Conservation (phyloP, 1,140 invertebrate genomes). For the Gerris buenoi region DNA sequence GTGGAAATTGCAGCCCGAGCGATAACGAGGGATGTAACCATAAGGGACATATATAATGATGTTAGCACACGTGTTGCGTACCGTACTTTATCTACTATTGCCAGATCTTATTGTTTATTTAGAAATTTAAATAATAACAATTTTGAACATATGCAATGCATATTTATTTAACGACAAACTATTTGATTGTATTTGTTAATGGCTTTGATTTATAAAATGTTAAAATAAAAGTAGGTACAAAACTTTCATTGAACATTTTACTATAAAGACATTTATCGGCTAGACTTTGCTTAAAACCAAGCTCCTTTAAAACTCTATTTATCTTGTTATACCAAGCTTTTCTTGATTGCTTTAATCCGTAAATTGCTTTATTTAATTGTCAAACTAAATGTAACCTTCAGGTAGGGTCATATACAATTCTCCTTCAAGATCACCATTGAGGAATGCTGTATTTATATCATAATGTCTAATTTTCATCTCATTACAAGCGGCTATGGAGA, state of each 20-base stretch:
- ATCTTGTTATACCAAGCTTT: constrained; percentile 28
- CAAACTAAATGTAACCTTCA: constrained; percentile 24
- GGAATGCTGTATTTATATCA: constrained; percentile 20
- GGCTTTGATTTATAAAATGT: too few species aligned
- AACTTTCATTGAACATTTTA: constrained; percentile 5
- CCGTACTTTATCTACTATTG: too few species aligned
- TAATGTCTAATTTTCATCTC: constrained; percentile 16
- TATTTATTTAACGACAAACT: too few species aligned
- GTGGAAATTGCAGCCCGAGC: too few species aligned
- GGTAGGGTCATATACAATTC: background rate
- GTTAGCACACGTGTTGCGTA: too few species aligned
- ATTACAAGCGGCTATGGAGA: constrained; percentile 27
- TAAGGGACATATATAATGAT: too few species aligned
- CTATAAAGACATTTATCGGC: constrained; percentile 18
- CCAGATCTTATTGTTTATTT: too few species aligned
- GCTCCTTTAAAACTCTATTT: constrained; percentile 2
- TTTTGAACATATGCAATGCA: too few species aligned
- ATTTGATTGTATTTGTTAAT: too few species aligned
- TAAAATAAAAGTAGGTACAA: too few species aligned
- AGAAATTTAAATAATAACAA: too few species aligned
- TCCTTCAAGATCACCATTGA: background rate
- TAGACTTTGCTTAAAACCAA: constrained; percentile 13
- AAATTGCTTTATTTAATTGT: constrained; percentile 28
- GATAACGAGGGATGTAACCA: too few species aligned
- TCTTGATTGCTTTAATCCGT: constrained; percentile 33